Percentiles rank a stretch among this genome's conserved stretches.
Evolutionary conservation across 2,888 invertebrate genomes (phyloP).

Genomic region (Hololepta plana): DNA sequence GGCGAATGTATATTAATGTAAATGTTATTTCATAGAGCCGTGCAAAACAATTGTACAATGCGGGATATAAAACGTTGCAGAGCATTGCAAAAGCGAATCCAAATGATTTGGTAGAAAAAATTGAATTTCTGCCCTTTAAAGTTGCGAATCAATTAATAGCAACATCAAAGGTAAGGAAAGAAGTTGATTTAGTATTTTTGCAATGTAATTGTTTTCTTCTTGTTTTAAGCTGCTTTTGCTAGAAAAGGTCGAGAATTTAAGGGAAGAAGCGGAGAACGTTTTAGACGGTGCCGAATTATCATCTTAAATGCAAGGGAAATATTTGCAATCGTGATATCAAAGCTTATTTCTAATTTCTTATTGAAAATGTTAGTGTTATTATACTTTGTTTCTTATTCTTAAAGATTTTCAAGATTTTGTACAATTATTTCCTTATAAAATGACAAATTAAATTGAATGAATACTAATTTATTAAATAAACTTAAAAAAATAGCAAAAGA

Average conservation of each 20-base stretch:
- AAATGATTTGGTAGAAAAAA: constrained; percentile 36
- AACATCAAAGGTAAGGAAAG: constrained; percentile 55
- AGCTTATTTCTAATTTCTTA: no score
- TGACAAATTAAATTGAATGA: no score
- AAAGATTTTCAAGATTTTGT: no score
- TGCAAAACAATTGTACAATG: constrained; percentile 65
- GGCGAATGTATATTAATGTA: neutral
- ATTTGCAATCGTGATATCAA: no score
- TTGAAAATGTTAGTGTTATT: no score
- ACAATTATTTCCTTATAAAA: no score
- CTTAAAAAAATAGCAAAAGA: no score
- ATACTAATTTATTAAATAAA: no score
- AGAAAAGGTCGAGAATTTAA: constrained; percentile 70
- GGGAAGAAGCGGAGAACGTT: constrained; percentile 67
- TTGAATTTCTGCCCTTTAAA: constrained; percentile 54
- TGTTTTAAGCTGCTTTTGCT: constrained; percentile 53
- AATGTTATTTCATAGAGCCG: constrained; percentile 38
- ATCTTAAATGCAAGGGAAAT: no score
- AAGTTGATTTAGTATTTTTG: constrained; percentile 4
- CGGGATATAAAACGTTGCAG: constrained; percentile 63
- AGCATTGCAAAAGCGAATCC: constrained; percentile 57
- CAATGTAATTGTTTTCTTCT: neutral
- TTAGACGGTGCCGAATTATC: constrained; percentile 42
- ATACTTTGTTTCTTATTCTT: no score
- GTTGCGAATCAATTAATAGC: constrained; percentile 68